These are phyloP conservation scores for Euspilapteryx auroguttella DNA, from an alignment of 2,888 invertebrate genomes.

Conservation along the genomic window DNA sequence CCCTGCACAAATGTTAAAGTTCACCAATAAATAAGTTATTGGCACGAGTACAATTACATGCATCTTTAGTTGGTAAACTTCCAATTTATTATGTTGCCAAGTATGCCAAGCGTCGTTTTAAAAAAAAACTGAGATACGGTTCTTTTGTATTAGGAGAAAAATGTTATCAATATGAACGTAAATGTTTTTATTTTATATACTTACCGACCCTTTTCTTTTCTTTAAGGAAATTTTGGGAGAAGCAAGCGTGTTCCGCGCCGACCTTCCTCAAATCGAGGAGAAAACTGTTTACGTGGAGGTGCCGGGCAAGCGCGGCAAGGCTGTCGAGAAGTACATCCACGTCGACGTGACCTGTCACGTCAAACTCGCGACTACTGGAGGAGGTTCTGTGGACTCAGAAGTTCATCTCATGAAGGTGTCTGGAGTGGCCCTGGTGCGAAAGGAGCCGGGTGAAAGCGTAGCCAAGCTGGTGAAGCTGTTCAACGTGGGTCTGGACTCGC, in stretches of 20 bases:
- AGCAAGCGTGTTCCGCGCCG: slow-evolving; percentile 69
- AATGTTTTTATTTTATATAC: too few relatives aligned
- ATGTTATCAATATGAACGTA: too few relatives aligned
- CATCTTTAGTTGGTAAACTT: neutral
- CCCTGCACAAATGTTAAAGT: slow-evolving; percentile 15
- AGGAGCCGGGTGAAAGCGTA: slow-evolving; percentile 54
- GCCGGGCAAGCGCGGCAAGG: slow-evolving; percentile 40
- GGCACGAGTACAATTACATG: slow-evolving; percentile 19
- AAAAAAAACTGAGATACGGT: too few relatives aligned
- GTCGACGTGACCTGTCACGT: slow-evolving; percentile 71
- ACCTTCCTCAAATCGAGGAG: slow-evolving; percentile 68
- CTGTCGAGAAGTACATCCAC: slow-evolving; percentile 66
- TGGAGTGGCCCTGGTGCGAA: slow-evolving; percentile 66
- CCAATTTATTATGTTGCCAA: too few relatives aligned
- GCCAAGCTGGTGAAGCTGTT: slow-evolving; percentile 64
- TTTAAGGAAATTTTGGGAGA: slow-evolving; percentile 60
- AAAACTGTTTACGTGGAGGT: slow-evolving; percentile 61
- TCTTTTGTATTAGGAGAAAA: too few relatives aligned
- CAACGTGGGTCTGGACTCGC: slow-evolving; percentile 70
- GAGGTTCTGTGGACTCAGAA: slow-evolving; percentile 56
- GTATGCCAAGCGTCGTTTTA: too few relatives aligned
- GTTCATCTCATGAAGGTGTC: slow-evolving; percentile 69
- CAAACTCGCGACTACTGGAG: slow-evolving; percentile 60
- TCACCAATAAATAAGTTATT: slow-evolving; percentile 14
- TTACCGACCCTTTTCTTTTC: too few relatives aligned